phyloP scores from a whole-genome alignment of 1,140 invertebrate genomes.

The Laupala kohalensis region DNA sequence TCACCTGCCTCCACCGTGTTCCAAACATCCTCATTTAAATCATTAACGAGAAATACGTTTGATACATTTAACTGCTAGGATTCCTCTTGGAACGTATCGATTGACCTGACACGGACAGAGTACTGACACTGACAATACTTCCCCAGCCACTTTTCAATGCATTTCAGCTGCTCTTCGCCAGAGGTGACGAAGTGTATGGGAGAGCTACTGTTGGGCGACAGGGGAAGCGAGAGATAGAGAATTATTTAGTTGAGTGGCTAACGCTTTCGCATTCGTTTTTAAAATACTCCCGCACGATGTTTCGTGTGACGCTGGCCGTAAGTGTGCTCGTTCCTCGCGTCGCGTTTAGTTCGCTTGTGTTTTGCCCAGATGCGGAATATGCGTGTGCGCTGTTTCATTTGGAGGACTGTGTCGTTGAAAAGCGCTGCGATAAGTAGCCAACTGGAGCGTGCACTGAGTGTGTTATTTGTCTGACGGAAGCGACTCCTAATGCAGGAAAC shows the following conservation, averaged over 20 bases:
- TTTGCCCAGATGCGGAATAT: not conserved
- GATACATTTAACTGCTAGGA: too few species aligned
- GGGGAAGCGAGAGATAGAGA: not conserved
- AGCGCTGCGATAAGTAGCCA: not conserved
- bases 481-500: not conserved
- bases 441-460: not conserved
- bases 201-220: too few species aligned
- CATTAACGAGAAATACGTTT: too few species aligned
- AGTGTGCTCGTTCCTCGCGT: not conserved
- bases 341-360: not conserved
- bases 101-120: too few species aligned
- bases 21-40: not conserved
- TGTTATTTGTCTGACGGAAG: not conserved
- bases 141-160: too few species aligned
- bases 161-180: too few species aligned
- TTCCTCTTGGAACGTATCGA: too few species aligned
- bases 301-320: not conserved
- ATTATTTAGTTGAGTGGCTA: not conserved
- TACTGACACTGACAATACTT: too few species aligned
- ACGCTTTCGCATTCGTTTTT: not conserved
- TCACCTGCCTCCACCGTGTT: too few species aligned
- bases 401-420: not conserved
- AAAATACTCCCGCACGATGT: not conserved
- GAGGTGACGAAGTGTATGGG: not conserved
- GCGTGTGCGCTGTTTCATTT: not conserved